Conservation (phyloP, 2,113 vertebrate species). For the Edolisoma coerulescens region DNA sequence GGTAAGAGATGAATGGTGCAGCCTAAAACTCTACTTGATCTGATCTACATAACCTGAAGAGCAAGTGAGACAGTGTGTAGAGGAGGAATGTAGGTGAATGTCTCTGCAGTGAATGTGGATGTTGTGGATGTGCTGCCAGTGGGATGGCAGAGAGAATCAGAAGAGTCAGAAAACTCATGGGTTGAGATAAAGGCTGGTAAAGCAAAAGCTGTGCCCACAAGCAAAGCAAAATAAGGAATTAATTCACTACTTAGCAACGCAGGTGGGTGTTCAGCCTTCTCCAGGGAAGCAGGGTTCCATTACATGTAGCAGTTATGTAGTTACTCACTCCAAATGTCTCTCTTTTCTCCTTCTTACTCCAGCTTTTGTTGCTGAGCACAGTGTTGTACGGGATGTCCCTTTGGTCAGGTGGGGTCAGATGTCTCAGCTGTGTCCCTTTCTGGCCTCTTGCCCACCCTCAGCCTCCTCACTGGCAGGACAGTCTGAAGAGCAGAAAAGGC, state of each 20-base stretch:
- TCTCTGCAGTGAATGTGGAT: neutral
- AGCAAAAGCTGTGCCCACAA: neutral
- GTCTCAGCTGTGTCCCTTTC: neutral
- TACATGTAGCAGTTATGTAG: rapidly evolving
- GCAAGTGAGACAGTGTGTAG: neutral
- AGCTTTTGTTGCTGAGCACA: neutral
- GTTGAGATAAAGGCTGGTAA: neutral
- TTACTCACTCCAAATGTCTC: neutral
- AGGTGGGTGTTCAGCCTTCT: neutral
- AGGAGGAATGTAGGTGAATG: neutral
- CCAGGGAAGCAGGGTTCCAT: neutral
- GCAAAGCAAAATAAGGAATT: neutral
- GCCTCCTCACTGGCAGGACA: neutral
- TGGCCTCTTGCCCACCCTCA: neutral
- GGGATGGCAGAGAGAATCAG: neutral
- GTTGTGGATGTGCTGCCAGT: neutral
- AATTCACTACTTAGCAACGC: neutral
- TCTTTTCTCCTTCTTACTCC: neutral
- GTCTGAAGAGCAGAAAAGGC: neutral
- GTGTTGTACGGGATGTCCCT: rapidly evolving
- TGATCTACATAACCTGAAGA: neutral
- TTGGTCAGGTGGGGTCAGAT: neutral
- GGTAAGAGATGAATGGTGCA: neutral
- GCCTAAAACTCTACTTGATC: neutral
- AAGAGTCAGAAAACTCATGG: neutral